Evolutionary conservation across 1,140 invertebrate genomes (phyloP).

Genomic region (Sinonovacula constricta): DNA sequence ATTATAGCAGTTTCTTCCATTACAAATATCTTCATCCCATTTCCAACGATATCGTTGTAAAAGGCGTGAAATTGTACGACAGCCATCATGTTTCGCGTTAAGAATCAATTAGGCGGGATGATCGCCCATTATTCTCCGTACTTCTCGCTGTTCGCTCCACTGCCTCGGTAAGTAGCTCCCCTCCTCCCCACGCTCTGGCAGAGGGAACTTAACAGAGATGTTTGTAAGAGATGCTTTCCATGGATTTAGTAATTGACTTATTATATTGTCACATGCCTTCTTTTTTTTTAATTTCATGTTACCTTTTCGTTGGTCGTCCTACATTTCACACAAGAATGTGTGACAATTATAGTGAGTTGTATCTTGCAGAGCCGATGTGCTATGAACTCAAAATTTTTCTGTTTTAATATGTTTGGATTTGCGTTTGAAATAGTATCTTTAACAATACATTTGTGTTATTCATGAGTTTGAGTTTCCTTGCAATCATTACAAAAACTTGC

Average conservation of each 20-base stretch:
- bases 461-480: no score
- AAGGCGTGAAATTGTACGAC: constrained; percentile 39
- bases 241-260: neutral
- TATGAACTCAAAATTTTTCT: no score
- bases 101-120: constrained; percentile 49
- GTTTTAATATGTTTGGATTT: no score
- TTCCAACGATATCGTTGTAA: constrained; percentile 23
- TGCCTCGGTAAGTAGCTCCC: constrained; percentile 20
- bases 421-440: no score
- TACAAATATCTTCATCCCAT: constrained; percentile 27
- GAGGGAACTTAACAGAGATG: neutral
- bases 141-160: constrained; percentile 23
- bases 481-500: no score
- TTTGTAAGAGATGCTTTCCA: neutral
- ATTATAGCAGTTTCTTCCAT: neutral
- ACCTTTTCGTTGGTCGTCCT: no score
- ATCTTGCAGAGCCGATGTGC: no score
- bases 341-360: no score
- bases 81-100: constrained; percentile 39
- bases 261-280: no score
- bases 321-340: no score
- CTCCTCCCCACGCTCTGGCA: constrained; percentile 38
- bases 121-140: constrained; percentile 37
- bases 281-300: no score
- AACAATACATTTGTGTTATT: no score